Evolutionary conservation across 2,888 invertebrate species (phyloP), one percentile per base, ranked within the genome.

Genomic region (Tachina grossa): DNA sequence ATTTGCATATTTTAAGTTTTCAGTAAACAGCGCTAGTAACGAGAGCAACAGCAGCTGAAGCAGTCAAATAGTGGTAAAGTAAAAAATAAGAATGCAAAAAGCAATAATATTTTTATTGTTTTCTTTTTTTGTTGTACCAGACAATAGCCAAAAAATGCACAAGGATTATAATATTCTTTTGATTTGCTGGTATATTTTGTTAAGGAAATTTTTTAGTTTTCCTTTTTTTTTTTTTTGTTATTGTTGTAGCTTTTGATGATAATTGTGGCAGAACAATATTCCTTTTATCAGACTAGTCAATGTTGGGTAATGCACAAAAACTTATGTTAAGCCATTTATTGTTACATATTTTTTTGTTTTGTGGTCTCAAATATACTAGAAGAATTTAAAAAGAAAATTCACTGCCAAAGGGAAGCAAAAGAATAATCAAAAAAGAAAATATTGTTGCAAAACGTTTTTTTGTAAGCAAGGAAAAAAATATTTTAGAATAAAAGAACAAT

Each of bases 291-390:
- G 68, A 53, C 31, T 8, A 53, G 5, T 49, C 51, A 39, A 39
- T 16, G 68, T 41, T 39, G 49, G 16, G 14, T 51, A 66, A 51
- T 63, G 14, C 13, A 41, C 59, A 61, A 53, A 41, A 75, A 80
- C 74, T 66, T 80, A 80, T 80, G 79, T 65, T 65, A 79, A 79
- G 69, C 79, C 65, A 79, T 79, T 79, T 79, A 79, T 79, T 45
- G 55, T 79, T 63, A 31, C 31, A 55, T 78, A 16, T 31, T 57
- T 22, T n/a, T 22, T 55, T 57, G 1, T 31, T 57, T 6, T 22
- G 31, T 31, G 31, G 31, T 6, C 5, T 6, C 0, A 31, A 6
- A 31, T 31, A 31, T 31, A 31, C 31, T 31, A 31, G 4, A 4
- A 31, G 4, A 3, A 31, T 31, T 31, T n/a, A n/a, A n/a, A n/a